Evolutionary conservation across 2,888 invertebrate species (phyloP), one percentile per base, ranked within the genome.

Genomic region (Sphaerophoria taeniata): DNA sequence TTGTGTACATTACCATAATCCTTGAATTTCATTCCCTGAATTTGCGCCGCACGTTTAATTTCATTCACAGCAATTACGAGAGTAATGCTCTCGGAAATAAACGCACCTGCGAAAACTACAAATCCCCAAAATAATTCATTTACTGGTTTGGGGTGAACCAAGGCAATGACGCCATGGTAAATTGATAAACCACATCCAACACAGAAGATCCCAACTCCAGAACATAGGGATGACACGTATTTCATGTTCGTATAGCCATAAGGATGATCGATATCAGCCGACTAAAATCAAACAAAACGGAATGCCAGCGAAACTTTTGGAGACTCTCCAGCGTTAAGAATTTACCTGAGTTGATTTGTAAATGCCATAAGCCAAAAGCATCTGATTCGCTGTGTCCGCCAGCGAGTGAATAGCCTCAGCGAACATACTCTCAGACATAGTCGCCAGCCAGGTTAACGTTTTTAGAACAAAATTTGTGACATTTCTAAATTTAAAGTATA

Each of bases 131-230:
- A 97, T 89, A 97, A 95, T 88, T 98, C 97, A 87, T 96, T 95
- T 55, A 98, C 93, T 0, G 95, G 95, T 88, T 95, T 94, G 0
- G 98, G 98, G 91, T 97, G 94, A 12, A 98, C 88, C 16, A 99
- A 94, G 1, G 99, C 99, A 39, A 95, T 95, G 81, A 99, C 95
- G 65, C 99, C 99, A 91, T 99, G 99, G 91, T 99, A 99, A 87
- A 98, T 94, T 0, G 99, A 98, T 58, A 99, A 93, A 6, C 99
- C 99, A 88, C 98, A 96, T 55, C 99, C 99, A 55, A 99, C 97
- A 91, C 98, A 99, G 92, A 99, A 99, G 89, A 99, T 99, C 45
- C 98, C 98, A 33, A 99, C 99, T 5, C 99, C 99, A 31, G 99
- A 98, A 90, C 99, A 98, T 53, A 99, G 93, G 0, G 99, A 99